phyloP scores from a whole-genome alignment of 2,113 vertebrate species.

The Paraplagusia blochii region DNA sequence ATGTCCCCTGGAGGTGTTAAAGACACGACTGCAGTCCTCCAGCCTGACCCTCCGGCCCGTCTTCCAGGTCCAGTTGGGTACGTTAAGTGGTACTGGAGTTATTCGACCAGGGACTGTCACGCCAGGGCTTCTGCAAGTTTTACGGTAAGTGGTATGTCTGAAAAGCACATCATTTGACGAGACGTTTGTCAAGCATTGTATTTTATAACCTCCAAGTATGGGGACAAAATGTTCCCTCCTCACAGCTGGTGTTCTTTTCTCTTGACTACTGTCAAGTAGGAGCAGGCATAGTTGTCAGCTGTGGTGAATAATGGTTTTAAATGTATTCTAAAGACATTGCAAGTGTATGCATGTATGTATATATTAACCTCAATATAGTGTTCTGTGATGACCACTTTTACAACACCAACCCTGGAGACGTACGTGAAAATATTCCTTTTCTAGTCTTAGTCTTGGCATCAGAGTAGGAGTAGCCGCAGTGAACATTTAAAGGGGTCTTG shows the following conservation, averaged over 20 bases:
- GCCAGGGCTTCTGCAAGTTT: constrained; percentile 85
- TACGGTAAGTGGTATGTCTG: constrained; percentile 81
- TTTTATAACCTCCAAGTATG: constrained; percentile 8
- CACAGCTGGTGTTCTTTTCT: background rate
- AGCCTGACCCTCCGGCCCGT: constrained; percentile 85
- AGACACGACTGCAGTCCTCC: constrained; percentile 92
- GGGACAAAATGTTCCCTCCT: constrained; percentile 19
- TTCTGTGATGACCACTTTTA: constrained; percentile 7
- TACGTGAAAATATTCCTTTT: background rate
- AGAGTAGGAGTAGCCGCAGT: background rate
- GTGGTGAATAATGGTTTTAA: too few relatives aligned
- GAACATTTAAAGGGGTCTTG: background rate
- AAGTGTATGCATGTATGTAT: background rate
- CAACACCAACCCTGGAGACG: too few relatives aligned
- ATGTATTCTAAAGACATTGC: background rate
- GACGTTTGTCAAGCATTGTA: background rate
- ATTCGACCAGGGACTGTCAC: constrained; percentile 86
- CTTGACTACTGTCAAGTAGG: background rate
- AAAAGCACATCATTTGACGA: background rate
- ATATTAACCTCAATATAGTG: constrained; percentile 15
- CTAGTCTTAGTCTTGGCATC: background rate
- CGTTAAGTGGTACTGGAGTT: constrained; percentile 85
- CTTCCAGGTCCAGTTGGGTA: constrained; percentile 92
- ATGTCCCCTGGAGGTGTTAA: constrained; percentile 93
- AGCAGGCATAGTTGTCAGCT: background rate